A percentile compares a stretch with the other conserved stretches of the same genome.
Evolutionary conservation across 1,140 invertebrate genomes (phyloP).

Genomic region (Steinernema khuongi): DNA sequence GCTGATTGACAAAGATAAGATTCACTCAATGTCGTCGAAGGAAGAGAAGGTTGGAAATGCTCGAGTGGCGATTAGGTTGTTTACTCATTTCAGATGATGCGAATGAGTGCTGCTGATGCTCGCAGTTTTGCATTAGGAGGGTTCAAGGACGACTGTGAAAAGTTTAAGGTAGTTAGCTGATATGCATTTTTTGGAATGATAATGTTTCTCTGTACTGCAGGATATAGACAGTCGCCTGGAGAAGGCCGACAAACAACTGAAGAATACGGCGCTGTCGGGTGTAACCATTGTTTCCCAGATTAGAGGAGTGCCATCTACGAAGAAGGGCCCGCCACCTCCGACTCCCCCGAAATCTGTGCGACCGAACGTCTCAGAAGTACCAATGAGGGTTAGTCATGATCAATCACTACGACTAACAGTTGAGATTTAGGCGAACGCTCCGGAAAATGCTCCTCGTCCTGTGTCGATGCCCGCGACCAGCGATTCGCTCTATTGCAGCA

Average conservation of each 20-base stretch:
- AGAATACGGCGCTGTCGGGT: background rate
- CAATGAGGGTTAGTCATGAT: background rate
- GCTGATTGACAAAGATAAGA: background rate
- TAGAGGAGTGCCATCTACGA: background rate
- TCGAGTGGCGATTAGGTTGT: background rate
- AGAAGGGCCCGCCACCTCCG: background rate
- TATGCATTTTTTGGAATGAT: background rate
- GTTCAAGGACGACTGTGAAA: conserved; percentile 23
- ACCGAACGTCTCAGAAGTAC: background rate
- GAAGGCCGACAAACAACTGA: background rate
- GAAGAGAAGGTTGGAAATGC: conserved; percentile 30
- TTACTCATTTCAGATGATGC: conserved; percentile 25
- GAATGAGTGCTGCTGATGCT: conserved; percentile 4
- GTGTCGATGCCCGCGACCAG: conserved; percentile 16
- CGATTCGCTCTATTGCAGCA: conserved; percentile 18
- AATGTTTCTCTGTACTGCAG: background rate
- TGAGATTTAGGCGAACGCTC: background rate
- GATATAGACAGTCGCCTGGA: conserved; percentile 14
- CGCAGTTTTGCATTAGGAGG: conserved; percentile 16
- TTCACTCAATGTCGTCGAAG: conserved; percentile 20
- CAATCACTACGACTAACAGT: background rate
- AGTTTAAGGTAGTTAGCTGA: conserved; percentile 19
- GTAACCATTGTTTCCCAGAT: background rate
- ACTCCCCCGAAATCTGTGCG: background rate
- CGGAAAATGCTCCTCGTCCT: background rate